Evolutionary conservation across 2,113 vertebrate species (phyloP), one percentile per base, ranked within the genome.

Genomic region (Plecotus auritus): DNA sequence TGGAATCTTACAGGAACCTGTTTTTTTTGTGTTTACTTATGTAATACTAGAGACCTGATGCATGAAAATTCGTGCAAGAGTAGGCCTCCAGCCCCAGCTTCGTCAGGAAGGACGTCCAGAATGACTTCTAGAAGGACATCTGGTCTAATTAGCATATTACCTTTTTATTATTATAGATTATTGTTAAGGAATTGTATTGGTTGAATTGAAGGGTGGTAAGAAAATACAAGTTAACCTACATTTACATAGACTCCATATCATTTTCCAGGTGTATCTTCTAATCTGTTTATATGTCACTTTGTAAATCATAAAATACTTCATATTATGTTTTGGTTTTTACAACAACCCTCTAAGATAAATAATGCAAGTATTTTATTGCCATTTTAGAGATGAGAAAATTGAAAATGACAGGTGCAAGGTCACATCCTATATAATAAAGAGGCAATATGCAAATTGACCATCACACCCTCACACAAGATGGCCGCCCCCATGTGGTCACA

Each of bases 241-340:
- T 66, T 78, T 69, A 74, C 16, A 26, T 18, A 88, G 73, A 40
- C 83, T 83, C 61, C 67, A 81, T 51, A 81, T 81, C 9, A 35
- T 17, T 69, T 85, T 77, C 59, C 14, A 59, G 1, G 6, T 91
- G 13, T 32, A 73, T 76, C 90, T 90, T 92, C 26, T 76, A 61
- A 77, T 85, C 17, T 85, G 80, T 88, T 88, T 78, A 7, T 78
- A 59, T 80, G 45, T 42, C 4, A 85, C 73, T 91, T 81, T 85
- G 67, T 89, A 85, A 67, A 89, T 86, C n/a, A 74, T 59, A 66
- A n/a, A 85, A 59, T 85, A 85, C 14, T 80, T 96, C 30, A 78
- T 56, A 17, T 78, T 80, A 76, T 26, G 9, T 83, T 88, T 92
- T 80, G 40, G 51, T 49, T 85, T 86, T 90, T 94, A 32, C 9